Evolutionary conservation across 2,888 invertebrate genomes (phyloP), one percentile per base, ranked within the genome.

Genomic region (Ichneumoninae sp.): DNA sequence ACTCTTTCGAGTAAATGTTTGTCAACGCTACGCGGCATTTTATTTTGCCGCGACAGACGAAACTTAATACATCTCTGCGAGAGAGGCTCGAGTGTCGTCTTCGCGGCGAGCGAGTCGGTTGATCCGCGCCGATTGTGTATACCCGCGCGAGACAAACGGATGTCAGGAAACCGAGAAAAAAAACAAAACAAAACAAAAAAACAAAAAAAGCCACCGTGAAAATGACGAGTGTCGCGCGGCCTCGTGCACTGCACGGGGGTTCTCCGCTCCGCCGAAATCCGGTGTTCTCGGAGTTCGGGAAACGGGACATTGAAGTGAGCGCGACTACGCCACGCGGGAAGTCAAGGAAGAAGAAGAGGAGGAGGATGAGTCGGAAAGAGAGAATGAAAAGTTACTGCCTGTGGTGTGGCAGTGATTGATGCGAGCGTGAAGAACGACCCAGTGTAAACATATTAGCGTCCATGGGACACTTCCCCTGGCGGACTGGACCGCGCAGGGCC

Each of bases 401-500:
- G 88, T 88, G 84, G 90, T 90, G 91, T 89, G 90, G 90, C 87
- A 90, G 91, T 93, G 93, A 93, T 93, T 93, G 92, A 93, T 93
- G 93, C 86, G 88, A 88, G 88, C 88, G 91, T 87, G 89, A 90
- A 88, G 89, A 91, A 91, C 89, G 89, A 88, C 90, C 89, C 89
- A 91, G 90, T 93, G 91, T 93, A 93, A 93, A 93, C 93, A 93
- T 92, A 92, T 93, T 91, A 93, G 90, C 88, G 89, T 91, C 90
- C 75, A 50, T 63, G 74, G 74, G 79, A 83, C 86, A 87, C 85
- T 78, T 66, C 30, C 57, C 79, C 54, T 54, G 68, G 66, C 66
- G 74, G 65, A 57, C 74, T 71, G 81, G 79, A 69, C 74, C 84
- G 76, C 83, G 76, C 5, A 10, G 57, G 76, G 26, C 19, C 13